These are phyloP conservation scores for Lophura nycthemera DNA, from an alignment of 2,113 vertebrate species.

Conservation along the genomic window DNA sequence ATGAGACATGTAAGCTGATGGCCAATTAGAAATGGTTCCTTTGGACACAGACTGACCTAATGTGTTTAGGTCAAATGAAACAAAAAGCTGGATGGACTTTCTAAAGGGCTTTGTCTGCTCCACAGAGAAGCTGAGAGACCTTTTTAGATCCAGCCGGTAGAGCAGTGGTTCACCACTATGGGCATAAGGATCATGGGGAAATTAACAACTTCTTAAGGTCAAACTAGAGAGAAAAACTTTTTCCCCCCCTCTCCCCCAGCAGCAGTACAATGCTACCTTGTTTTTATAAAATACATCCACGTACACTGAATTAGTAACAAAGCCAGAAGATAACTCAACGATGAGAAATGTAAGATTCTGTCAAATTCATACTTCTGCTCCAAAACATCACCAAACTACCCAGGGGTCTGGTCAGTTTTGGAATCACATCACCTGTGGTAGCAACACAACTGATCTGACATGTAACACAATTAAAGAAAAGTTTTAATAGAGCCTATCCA, in stretches of 20 bases:
- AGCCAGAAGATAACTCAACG: not conserved
- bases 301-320: conserved; percentile 9
- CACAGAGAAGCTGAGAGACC: conserved; percentile 63
- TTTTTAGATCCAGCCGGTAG: conserved; percentile 67
- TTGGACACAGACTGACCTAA: conserved; percentile 73
- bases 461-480: accelerated
- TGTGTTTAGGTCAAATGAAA: conserved; percentile 76
- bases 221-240: conserved; percentile 58
- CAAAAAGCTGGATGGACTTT: conserved; percentile 70
- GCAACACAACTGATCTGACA: not conserved
- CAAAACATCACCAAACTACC: not conserved
- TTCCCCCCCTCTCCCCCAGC: not conserved
- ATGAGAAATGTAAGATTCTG: not conserved
- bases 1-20: conserved; percentile 73
- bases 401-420: not conserved
- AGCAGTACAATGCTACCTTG: not conserved
- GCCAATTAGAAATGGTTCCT: conserved; percentile 78
- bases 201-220: conserved; percentile 63
- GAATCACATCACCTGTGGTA: accelerated
- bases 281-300: conserved; percentile 15
- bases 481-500: not conserved
- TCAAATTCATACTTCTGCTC: not conserved
- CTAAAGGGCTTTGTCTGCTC: conserved; percentile 69
- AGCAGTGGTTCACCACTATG: conserved; percentile 38
- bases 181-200: conserved; percentile 7